Conservation (phyloP, 2,888 invertebrate genomes). For the Neelides folsomi region DNA sequence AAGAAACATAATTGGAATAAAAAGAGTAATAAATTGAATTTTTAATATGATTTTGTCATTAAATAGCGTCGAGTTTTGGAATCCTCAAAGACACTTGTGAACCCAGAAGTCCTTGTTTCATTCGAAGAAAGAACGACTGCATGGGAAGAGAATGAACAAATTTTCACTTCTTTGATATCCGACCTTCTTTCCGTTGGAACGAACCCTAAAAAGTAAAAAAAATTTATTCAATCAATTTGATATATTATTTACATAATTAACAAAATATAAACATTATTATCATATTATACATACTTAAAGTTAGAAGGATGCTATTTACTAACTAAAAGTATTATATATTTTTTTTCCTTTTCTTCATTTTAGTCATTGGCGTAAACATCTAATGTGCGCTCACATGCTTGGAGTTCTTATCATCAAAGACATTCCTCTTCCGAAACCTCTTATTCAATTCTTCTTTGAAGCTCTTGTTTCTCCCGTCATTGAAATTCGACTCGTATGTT, state of each 20-base stretch:
- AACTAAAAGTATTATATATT: too few relatives aligned
- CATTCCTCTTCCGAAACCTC: conserved; percentile 15
- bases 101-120: too few relatives aligned
- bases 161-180: conserved; percentile 16
- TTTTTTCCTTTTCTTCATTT: conserved; percentile 5
- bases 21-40: too few relatives aligned
- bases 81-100: too few relatives aligned
- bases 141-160: conserved; percentile 7
- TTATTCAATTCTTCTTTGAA: conserved; percentile 26
- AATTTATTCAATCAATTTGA: conserved; percentile 6
- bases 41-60: too few relatives aligned
- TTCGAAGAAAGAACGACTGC: too few relatives aligned
- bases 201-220: conserved; percentile 18
- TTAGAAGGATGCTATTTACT: too few relatives aligned
- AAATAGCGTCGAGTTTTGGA: too few relatives aligned
- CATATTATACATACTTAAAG: too few relatives aligned
- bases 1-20: background rate
- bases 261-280: too few relatives aligned
- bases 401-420: conserved; percentile 29
- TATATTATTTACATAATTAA: too few relatives aligned
- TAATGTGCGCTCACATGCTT: conserved; percentile 28
- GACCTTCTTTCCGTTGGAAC: conserved; percentile 17
- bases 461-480: conserved; percentile 24
- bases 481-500: conserved; percentile 26
- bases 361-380: conserved; percentile 32